These are phyloP conservation scores for Eupithecia inturbata DNA, from an alignment of 2,888 invertebrate genomes.

Conservation along the genomic window DNA sequence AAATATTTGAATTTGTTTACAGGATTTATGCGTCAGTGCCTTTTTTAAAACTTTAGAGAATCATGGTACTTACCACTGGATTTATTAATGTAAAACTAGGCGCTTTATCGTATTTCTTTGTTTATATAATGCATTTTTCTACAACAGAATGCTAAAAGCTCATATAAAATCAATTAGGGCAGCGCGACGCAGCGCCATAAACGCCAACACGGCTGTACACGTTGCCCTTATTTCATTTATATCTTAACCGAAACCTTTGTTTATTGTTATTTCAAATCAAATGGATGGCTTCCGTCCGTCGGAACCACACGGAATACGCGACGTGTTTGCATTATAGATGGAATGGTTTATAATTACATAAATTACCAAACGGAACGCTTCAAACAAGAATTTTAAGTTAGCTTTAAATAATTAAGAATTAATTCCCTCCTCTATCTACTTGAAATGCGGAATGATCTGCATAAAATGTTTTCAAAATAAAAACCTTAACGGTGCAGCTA, in stretches of 20 bases:
- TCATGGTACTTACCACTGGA: neutral
- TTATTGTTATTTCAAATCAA: constrained; percentile 38
- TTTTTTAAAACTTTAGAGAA: neutral
- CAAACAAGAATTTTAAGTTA: constrained; percentile 31
- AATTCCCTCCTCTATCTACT: constrained; percentile 43
- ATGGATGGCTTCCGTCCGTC: constrained; percentile 37
- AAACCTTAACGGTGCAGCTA: constrained; percentile 39
- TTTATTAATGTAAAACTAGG: neutral
- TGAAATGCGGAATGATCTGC: constrained; percentile 53
- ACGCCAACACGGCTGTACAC: constrained; percentile 24
- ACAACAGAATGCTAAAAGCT: constrained; percentile 19
- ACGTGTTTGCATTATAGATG: constrained; percentile 28
- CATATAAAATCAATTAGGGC: constrained; percentile 40
- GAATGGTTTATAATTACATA: constrained; percentile 37
- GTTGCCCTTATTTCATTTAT: constrained; percentile 43
- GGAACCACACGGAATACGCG: constrained; percentile 19
- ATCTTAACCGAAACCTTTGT: constrained; percentile 45
- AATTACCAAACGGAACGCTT: constrained; percentile 26
- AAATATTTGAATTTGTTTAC: constrained; percentile 16
- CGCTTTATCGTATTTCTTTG: neutral
- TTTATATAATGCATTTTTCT: constrained; percentile 4
- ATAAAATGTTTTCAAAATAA: constrained; percentile 60
- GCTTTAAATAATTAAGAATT: constrained; percentile 41
- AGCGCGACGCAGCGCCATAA: constrained; percentile 14
- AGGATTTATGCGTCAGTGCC: constrained; percentile 4